Base-by-base conservation (phyloP, 2,113 vertebrate species). In the Microtus montanus region DNA sequence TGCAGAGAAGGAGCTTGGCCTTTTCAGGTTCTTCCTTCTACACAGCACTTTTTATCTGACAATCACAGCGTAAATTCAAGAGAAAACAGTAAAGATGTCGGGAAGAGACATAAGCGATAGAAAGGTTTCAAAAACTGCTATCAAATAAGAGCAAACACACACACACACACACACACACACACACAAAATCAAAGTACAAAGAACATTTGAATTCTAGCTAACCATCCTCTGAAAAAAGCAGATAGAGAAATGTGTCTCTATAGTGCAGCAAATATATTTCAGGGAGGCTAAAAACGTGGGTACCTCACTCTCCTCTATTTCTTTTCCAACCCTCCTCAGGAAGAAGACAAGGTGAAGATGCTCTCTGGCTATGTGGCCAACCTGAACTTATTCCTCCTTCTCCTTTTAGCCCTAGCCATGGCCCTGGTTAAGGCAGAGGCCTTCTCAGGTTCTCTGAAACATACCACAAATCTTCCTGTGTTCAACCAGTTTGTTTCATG, bases 401-500 rank as follows among this genome's bases (percentile, higher is more conserved):
- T 95, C 24, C 47, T 94, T 92, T 93, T 87, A 95, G 89, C 5
- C 49, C 8, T 61, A 20, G 24, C 20, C 70, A 38, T 44, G 5
- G 47, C 20, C 33, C 33, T 52, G 4, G n/a, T 26, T 19, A 38
- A 4, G 33, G 58, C 74, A 85, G 35, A 87, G 41, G 61, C 90
- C 20, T 95, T 87, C 80, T 87, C 54, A 54, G 71, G 38, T 82
- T 89, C 83, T 93, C 90, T 33, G 87, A 95, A 96, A 94, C 87
- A 95, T 49, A 92, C 78, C 74, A 33, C 92, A 97, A 89, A 93
- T 95, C 79, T n/a, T 91, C 79, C 94, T 80, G 47, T 52, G 73
- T 64, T 64, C 90, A 71, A 94, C 82, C 90, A 61, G 54, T 78
- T 73, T 92, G 58, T 92, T 71, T 96, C 96, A 97, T 70, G 94